Evolutionary conservation across 2,888 invertebrate species (phyloP), one percentile per base, ranked within the genome.

Genomic region (Agapostemon virescens): DNA sequence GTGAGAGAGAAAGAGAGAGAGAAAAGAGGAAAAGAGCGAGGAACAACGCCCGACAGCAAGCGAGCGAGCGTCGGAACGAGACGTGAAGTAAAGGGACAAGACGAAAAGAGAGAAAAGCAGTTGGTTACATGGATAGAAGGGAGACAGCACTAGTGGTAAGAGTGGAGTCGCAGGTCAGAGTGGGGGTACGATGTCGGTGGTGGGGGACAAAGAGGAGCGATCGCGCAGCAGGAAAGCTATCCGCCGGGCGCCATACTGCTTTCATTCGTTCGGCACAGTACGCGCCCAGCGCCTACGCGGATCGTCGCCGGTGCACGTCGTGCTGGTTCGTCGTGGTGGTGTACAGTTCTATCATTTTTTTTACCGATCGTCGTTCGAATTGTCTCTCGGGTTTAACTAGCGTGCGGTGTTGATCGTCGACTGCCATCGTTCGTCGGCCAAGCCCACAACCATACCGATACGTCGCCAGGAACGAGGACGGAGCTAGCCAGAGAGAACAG

Each of bases 171-270:
- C 0, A 55, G 40, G 20, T 4, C 26, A 42, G 68, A 72, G 63
- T 17, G 58, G 66, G 45, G 72, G 74, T 17, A 20, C 49, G 30
- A 23, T 23, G 36, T 23, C 30, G n/a, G 11, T 58, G 79, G 72
- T 26, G 64, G 79, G 83, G 75, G 77, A 72, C 63, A 71, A 83
- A 77, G 79, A 63, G 70, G 79, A 64, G 83, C 79, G 81, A 84
- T 79, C 71, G 78, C 75, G 73, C 38, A 84, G 85, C 84, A 86
- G 87, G 88, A 87, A 88, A 88, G 88, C 88, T 82, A 42, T 20
- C 70, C 20, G 85, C 82, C 86, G 88, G 90, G 86, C 90, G 90
- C 90, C 90, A 90, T 90, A 90, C 90, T 90, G 90, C 83, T 85
- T 81, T 85, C 80, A 79, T 84, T 77, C 68, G 83, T 88, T 88